Conservation (phyloP, 92 coral and sea anemone species). For the Muricea muricata region DNA sequence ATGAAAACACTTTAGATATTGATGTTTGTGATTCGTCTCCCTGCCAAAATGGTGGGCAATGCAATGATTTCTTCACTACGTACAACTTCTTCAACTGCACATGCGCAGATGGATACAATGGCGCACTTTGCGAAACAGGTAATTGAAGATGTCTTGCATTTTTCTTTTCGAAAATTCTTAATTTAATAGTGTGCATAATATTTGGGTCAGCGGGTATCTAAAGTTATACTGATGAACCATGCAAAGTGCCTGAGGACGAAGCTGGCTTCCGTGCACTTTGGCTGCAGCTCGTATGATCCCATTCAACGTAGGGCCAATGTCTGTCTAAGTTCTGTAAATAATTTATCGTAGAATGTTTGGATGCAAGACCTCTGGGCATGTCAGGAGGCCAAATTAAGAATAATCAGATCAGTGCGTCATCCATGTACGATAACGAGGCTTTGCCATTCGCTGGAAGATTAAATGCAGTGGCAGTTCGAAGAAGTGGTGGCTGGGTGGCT, state of each 20-base stretch:
- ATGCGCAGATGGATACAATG: background rate
- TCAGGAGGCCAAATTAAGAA: background rate
- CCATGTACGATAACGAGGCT: background rate
- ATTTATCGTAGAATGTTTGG: background rate
- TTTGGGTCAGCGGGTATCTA: too few species aligned
- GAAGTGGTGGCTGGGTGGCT: background rate
- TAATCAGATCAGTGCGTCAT: background rate
- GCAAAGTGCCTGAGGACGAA: too few species aligned
- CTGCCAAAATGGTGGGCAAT: background rate
- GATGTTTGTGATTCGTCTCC: background rate
- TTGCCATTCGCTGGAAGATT: background rate
- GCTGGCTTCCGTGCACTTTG: too few species aligned
- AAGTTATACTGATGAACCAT: too few species aligned
- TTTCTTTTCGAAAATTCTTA: background rate
- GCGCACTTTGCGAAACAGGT: background rate
- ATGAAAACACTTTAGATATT: background rate
- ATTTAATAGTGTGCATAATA: too few species aligned
- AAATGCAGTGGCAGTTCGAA: background rate
- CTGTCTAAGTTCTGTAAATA: background rate
- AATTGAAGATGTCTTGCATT: background rate
- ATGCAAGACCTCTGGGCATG: background rate
- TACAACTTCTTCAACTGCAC: background rate
- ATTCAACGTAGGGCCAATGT: too few species aligned
- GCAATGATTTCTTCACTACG: background rate
- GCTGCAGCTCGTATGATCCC: too few species aligned